Evolutionary conservation across 2,888 invertebrate genomes (phyloP), one percentile per base, ranked within the genome.

Genomic region (Eudasyphora cyanicolor): DNA sequence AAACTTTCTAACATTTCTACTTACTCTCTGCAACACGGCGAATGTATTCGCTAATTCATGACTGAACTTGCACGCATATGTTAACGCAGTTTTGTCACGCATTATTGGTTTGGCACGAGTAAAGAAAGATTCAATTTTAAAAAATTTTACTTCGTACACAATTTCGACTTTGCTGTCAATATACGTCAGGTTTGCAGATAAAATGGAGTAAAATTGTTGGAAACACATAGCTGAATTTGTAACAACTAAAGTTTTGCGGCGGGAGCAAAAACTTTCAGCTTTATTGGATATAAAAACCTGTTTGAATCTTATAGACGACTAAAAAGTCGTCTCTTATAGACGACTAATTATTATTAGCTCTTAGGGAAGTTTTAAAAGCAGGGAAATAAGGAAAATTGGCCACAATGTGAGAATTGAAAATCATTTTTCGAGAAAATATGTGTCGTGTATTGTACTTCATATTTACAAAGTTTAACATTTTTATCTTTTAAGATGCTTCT

Each of bases 181-280:
- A 14, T 6, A 14, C 17, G 6, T 49, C 19, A 6, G 21, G 38
- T 67, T 82, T 74, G n/a, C n/a, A 24, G 3, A 12, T 6, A 75
- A 74, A 82, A 82, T 78, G 62, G 42, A 82, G 78, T 75, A 78
- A 78, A 78, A 69, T 70, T 51, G 38, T 21, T 21, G 54, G 62
- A 64, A 70, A 78, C 78, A 62, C 62, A 35, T 57, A 24, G 21
- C n/a, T 19, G 82, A 78, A 82, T 82, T 70, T 29, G 49, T 75
- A 70, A 75, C 51, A 54, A 42, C 51, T 14, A 24, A 35, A 38
- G 29, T 49, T 49, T 49, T 17, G 19, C 6, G 49, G 49, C 49
- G 8, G 4, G 1, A 14, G n/a, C n/a, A n/a, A n/a, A n/a, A n/a
- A n/a, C n/a, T n/a, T n/a, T n/a, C n/a, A n/a, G n/a, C n/a, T n/a